Percentiles rank a stretch among this genome's conserved stretches.
These are phyloP conservation scores for Apamea monoglypha DNA, from an alignment of 2,888 invertebrate genomes.

Conservation along the genomic window DNA sequence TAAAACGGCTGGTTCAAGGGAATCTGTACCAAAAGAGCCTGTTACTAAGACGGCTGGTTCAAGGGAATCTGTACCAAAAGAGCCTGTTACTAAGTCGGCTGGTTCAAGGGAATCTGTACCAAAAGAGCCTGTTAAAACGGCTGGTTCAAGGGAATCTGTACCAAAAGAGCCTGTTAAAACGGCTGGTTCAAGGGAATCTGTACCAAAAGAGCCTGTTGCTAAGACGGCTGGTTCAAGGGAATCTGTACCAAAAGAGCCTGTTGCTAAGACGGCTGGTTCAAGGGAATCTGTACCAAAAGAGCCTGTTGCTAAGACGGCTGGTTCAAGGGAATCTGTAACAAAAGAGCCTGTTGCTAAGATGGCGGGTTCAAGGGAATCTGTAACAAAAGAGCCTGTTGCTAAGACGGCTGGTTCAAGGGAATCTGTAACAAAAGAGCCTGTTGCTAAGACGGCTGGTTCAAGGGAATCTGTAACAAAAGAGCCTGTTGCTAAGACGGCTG, in stretches of 20 bases:
- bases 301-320: conserved; percentile 17
- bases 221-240: conserved; percentile 15
- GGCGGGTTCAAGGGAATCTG: conserved; percentile 13
- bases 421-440: conserved; percentile 17
- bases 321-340: conserved; percentile 17
- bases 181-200: conserved; percentile 19
- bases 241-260: conserved; percentile 28
- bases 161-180: conserved; percentile 29
- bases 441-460: conserved; percentile 17
- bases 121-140: conserved; percentile 19
- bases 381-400: conserved; percentile 24
- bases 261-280: neutral
- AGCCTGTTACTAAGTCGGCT: conserved; percentile 24
- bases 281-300: conserved; percentile 15
- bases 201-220: conserved; percentile 33
- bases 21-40: conserved; percentile 17
- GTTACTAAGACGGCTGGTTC: conserved; percentile 18
- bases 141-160: too few species aligned
- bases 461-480: conserved; percentile 39
- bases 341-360: conserved; percentile 36
- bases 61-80: conserved; percentile 31
- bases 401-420: too few species aligned
- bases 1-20: too few species aligned
- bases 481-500: conserved; percentile 13
- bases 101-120: conserved; percentile 18